A percentile compares a stretch with the other conserved stretches of the same genome.
Evolutionary conservation across 1,140 invertebrate species (phyloP).

Genomic region (Venustaconcha ellipsiformis): DNA sequence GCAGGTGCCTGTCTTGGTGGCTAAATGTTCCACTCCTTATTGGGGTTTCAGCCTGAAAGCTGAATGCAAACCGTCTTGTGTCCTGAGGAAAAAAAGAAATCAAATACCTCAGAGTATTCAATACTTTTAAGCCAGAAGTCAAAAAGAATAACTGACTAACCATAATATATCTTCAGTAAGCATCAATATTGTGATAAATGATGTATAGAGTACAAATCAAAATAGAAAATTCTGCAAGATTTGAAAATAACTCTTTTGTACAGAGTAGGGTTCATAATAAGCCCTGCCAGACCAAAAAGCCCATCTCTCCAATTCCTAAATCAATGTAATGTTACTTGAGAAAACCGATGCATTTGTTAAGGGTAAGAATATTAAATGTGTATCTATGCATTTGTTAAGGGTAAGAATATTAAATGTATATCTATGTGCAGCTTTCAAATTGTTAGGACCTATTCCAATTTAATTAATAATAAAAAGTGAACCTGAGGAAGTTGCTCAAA

Average conservation of each 20-base stretch:
- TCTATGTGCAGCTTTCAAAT: too few species aligned
- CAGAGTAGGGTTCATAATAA: too few species aligned
- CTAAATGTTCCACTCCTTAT: constrained; percentile 59
- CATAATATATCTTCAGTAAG: neutral
- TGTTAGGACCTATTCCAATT: too few species aligned
- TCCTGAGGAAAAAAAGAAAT: constrained; percentile 48
- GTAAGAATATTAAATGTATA: too few species aligned
- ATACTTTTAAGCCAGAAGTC: neutral
- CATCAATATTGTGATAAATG: neutral
- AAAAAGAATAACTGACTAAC: neutral
- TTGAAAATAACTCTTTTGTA: too few species aligned
- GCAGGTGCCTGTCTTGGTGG: constrained; percentile 55
- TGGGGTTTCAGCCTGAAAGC: constrained; percentile 62
- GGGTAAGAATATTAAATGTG: too few species aligned
- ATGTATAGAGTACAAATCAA: neutral
- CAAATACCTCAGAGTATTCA: neutral
- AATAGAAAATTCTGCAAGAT: neutral
- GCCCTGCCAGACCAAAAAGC: too few species aligned
- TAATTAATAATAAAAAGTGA: too few species aligned
- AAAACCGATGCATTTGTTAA: too few species aligned
- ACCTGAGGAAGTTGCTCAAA: too few species aligned
- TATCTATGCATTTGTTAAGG: too few species aligned
- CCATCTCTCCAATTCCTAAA: neutral
- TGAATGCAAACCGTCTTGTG: constrained; percentile 62
- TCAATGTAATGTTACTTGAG: neutral